These are phyloP conservation scores for Galagoides demidoff DNA, from an alignment of 2,797 vertebrate genomes.

Conservation along the genomic window DNA sequence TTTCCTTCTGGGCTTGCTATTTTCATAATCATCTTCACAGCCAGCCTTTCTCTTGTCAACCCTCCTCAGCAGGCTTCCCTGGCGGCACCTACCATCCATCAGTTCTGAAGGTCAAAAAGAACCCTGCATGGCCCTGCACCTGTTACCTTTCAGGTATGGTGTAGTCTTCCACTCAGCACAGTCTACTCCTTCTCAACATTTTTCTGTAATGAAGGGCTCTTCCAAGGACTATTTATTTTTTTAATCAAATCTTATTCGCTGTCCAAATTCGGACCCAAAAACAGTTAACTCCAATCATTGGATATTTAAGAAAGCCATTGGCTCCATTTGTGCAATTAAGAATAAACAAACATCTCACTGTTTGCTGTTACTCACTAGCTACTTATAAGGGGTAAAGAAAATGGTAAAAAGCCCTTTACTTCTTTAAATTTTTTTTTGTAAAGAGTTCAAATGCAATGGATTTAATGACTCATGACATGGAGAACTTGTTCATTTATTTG, in stretches of 20 bases:
- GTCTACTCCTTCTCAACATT: neutral
- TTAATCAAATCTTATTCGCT: neutral
- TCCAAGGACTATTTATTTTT: neutral
- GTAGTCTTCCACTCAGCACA: too few species aligned
- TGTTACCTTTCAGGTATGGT: neutral
- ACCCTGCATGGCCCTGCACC: neutral
- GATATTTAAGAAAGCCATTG: neutral
- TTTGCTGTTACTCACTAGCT: neutral
- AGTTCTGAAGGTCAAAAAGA: neutral
- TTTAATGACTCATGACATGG: neutral
- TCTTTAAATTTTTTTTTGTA: neutral
- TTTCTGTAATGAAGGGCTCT: neutral
- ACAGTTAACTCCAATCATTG: neutral
- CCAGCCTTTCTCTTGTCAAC: neutral
- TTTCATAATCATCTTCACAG: neutral
- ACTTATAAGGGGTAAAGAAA: neutral
- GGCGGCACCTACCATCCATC: accelerated
- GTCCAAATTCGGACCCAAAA: neutral
- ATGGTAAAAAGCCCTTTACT: neutral
- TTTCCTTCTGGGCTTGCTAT: neutral
- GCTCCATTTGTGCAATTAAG: neutral
- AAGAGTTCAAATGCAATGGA: neutral
- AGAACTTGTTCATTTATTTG: neutral
- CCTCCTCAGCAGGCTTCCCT: neutral
- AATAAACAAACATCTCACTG: neutral